Evolutionary conservation across 2,113 vertebrate species (phyloP).

Genomic region (Oreotrochilus melanogaster): DNA sequence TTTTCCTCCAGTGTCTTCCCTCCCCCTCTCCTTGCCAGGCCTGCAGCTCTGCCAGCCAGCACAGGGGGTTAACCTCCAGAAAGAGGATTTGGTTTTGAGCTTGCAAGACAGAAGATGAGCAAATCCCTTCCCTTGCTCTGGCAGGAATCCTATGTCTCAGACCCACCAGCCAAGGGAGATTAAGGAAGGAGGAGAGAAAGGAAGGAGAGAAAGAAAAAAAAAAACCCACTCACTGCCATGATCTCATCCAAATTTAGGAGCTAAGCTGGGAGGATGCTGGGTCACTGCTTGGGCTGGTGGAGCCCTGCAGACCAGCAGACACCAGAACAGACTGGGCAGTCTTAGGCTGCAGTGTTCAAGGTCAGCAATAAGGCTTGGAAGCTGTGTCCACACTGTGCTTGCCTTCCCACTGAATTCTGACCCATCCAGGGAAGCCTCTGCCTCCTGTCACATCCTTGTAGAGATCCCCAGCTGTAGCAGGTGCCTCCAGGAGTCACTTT

Average conservation of each 20-base stretch:
- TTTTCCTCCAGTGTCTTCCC: background rate
- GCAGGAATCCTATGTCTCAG: constrained; percentile 61
- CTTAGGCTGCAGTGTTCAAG: background rate
- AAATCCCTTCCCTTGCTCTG: constrained; percentile 61
- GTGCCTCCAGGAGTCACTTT: background rate
- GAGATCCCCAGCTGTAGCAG: background rate
- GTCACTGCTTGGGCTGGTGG: constrained; percentile 6
- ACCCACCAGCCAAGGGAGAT: constrained; percentile 55
- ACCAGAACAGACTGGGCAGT: background rate
- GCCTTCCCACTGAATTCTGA: background rate
- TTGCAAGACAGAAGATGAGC: constrained; percentile 60
- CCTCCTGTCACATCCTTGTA: background rate
- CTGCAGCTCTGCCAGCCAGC: constrained; percentile 1
- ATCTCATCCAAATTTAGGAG: constrained; percentile 32
- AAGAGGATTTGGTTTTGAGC: constrained; percentile 66
- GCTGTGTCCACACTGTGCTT: rapidly evolving
- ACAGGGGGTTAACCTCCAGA: constrained; percentile 45
- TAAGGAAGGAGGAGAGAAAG: constrained; percentile 31
- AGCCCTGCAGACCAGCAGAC: background rate
- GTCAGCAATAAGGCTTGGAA: background rate
- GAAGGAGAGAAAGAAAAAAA: background rate
- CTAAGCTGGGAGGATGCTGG: constrained; percentile 32
- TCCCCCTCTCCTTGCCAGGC: background rate
- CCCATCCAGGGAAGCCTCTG: background rate
- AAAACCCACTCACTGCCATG: background rate